phyloP scores from a whole-genome alignment of 2,888 invertebrate species.

The Acleris literana region DNA sequence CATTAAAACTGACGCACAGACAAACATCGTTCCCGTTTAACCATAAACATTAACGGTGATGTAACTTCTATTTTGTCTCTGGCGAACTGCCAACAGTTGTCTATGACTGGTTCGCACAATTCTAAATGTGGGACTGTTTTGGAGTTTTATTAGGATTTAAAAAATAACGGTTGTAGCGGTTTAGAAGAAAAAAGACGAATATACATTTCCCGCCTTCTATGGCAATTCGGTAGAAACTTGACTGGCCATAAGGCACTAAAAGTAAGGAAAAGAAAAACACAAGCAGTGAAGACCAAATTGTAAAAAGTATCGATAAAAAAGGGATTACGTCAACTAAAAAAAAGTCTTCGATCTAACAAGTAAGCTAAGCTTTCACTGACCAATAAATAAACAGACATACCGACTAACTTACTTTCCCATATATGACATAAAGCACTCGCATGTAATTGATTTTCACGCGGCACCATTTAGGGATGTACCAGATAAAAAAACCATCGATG shows the following conservation, averaged over 20 bases:
- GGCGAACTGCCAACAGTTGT: slow-evolving; percentile 26
- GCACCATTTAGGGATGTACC: slow-evolving; percentile 3
- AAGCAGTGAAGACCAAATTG: too few species aligned
- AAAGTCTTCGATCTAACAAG: not conserved
- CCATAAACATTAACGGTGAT: slow-evolving; percentile 36
- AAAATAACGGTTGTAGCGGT: not conserved
- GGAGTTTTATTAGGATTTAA: slow-evolving; percentile 30
- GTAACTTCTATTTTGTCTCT: slow-evolving; percentile 36
- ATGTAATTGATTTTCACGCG: slow-evolving; percentile 17
- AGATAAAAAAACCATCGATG: not conserved
- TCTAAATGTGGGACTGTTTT: slow-evolving; percentile 34
- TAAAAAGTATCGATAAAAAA: too few species aligned
- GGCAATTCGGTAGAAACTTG: too few species aligned
- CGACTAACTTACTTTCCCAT: slow-evolving; percentile 29
- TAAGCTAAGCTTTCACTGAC: slow-evolving; percentile 26
- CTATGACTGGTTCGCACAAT: slow-evolving; percentile 34
- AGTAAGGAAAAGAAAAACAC: too few species aligned
- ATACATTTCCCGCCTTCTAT: too few species aligned
- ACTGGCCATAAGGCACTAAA: too few species aligned
- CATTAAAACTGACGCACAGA: slow-evolving; percentile 33
- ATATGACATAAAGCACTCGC: slow-evolving; percentile 19
- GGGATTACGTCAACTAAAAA: too few species aligned
- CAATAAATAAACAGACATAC: slow-evolving; percentile 38
- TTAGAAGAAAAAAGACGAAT: too few species aligned
- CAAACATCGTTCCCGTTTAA: slow-evolving; percentile 24